Conservation (phyloP, 2,113 vertebrate genomes). For the Eptesicus fuscus region DNA sequence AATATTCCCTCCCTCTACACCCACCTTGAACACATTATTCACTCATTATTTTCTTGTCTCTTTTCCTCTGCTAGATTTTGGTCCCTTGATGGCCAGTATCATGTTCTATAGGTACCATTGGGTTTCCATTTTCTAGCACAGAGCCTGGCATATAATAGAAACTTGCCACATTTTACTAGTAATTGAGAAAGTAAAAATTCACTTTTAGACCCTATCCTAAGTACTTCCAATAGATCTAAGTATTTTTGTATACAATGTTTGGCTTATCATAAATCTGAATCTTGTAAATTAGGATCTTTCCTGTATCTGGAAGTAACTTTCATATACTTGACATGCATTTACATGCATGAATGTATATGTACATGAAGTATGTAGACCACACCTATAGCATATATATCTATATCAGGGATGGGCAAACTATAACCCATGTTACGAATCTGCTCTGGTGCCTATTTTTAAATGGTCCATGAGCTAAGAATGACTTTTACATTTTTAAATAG, state of each 20-base stretch:
- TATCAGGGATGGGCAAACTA: background rate
- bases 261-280: background rate
- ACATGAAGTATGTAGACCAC: background rate
- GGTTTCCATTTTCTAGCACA: background rate
- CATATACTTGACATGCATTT: background rate
- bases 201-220: background rate
- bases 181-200: conserved; percentile 16
- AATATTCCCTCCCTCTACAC: background rate
- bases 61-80: background rate
- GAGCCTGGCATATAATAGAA: background rate
- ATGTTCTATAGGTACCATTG: background rate
- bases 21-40: background rate
- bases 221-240: background rate
- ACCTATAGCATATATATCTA: background rate
- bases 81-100: background rate
- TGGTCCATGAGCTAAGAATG: background rate
- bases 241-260: background rate
- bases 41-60: background rate
- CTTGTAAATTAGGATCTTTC: background rate
- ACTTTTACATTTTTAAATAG: background rate
- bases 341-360: background rate
- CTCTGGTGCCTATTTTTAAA: background rate
- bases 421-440: background rate
- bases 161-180: background rate
- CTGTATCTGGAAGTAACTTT: background rate